phyloP scores from a whole-genome alignment of 37 sponge, comb jelly and placozoan genomes.

The Ianthella basta region DNA sequence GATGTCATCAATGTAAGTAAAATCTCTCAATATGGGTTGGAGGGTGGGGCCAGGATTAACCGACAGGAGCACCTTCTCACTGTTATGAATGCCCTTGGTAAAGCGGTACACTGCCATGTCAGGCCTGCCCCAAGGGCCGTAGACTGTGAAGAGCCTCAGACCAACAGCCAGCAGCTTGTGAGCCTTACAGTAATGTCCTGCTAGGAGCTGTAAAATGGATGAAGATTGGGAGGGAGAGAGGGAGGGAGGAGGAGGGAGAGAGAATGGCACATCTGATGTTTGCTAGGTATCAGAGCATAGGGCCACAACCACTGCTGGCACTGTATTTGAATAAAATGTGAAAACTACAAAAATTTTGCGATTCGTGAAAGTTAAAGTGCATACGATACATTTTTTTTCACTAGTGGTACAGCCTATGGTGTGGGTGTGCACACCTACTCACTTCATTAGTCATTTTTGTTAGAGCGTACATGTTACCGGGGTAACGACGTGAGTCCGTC shows the following conservation, averaged over 20 bases:
- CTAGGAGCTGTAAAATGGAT: background rate
- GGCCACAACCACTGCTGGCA: no score
- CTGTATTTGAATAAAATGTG: no score
- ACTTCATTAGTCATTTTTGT: constrained; percentile 63
- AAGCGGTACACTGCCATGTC: constrained; percentile 88
- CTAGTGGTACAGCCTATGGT: no score
- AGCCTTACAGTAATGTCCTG: constrained; percentile 46
- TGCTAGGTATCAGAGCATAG: no score
- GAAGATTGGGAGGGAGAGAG: background rate
- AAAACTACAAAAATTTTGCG: no score
- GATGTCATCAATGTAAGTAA: constrained; percentile 77
- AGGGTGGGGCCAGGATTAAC: constrained; percentile 3
- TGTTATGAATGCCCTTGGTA: constrained; percentile 13
- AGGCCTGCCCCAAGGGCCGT: constrained; percentile 87
- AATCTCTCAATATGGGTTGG: constrained; percentile 56
- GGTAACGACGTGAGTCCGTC: constrained; percentile 7
- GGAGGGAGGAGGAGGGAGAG: background rate
- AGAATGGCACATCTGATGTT: background rate
- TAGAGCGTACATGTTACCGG: constrained; percentile 78
- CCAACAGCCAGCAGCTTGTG: constrained; percentile 47
- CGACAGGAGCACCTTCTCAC: background rate
- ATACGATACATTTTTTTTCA: no score
- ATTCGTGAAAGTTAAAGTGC: no score
- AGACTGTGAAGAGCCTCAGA: constrained; percentile 77
- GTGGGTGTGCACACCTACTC: constrained; percentile 52